A percentile compares a stretch with the other conserved stretches of the same genome.
Conservation (phyloP, 92 coral and sea anemone genomes). For the Virgularia gustaviana region DNA sequence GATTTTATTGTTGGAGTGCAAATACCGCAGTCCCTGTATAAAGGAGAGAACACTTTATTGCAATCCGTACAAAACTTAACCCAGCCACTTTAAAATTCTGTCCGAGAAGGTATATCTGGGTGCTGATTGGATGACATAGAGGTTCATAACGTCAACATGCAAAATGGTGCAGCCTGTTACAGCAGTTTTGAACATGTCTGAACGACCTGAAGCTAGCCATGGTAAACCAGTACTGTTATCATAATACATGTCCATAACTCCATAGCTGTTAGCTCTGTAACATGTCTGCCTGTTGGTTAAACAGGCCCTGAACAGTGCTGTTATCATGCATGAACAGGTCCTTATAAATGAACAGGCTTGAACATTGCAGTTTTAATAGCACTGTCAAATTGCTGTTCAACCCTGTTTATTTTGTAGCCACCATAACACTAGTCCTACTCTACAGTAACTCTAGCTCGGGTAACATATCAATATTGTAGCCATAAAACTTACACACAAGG, state of each 20-base stretch:
- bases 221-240: no score
- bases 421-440: not conserved
- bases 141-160: no score
- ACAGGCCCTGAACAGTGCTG: no score
- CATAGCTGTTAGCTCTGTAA: no score
- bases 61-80: not conserved
- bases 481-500: slow-evolving; percentile 76
- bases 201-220: no score
- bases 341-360: no score
- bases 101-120: not conserved
- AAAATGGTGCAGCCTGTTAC: no score
- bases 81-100: not conserved
- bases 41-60: not conserved
- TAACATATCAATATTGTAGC: no score
- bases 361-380: not conserved
- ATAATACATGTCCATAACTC: no score
- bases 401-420: not conserved
- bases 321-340: no score
- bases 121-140: not conserved
- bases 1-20: slow-evolving; percentile 80
- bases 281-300: no score
- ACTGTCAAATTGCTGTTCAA: not conserved
- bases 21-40: slow-evolving; percentile 53
- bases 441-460: not conserved
- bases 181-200: no score